A percentile compares a stretch with the other conserved stretches of the same genome.
Conservation (phyloP, 2,888 invertebrate genomes). For the Tenodera sinensis region DNA sequence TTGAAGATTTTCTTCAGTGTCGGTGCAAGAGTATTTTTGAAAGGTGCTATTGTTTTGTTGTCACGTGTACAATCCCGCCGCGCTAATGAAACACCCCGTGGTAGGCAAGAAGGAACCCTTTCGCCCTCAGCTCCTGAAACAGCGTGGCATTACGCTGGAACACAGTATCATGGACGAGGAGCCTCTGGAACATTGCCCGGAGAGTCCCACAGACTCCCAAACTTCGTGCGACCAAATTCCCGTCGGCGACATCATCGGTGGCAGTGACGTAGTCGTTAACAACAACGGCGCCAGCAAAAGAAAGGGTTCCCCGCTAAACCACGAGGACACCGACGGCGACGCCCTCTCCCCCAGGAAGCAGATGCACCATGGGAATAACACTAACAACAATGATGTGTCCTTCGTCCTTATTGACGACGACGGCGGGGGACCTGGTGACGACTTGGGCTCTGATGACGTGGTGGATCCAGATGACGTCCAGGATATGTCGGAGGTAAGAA, state of each 20-base stretch:
- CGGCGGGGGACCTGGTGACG: constrained; percentile 39
- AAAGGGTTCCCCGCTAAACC: constrained; percentile 19
- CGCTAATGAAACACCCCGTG: background rate
- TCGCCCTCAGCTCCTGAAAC: background rate
- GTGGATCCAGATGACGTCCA: constrained; percentile 26
- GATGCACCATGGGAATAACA: constrained; percentile 40
- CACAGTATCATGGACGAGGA: background rate
- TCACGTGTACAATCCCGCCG: background rate
- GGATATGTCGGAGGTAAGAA: constrained; percentile 32
- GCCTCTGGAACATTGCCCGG: constrained; percentile 28
- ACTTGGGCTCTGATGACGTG: constrained; percentile 32
- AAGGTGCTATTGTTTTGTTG: background rate
- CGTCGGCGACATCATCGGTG: constrained; percentile 25
- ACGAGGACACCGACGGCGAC: constrained; percentile 42
- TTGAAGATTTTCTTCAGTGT: too few species aligned
- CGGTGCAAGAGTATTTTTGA: background rate
- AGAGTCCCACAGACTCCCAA: constrained; percentile 26
- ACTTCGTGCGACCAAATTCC: constrained; percentile 23
- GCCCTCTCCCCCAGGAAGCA: constrained; percentile 39
- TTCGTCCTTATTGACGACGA: constrained; percentile 49
- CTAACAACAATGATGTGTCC: constrained; percentile 45
- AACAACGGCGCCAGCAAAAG: constrained; percentile 23
- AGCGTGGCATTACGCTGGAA: background rate
- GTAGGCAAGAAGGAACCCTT: background rate
- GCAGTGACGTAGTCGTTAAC: constrained; percentile 20